Evolutionary conservation across 2,113 vertebrate species (phyloP), one percentile per base, ranked within the genome.

Genomic region (Gracilinanus agilis): DNA sequence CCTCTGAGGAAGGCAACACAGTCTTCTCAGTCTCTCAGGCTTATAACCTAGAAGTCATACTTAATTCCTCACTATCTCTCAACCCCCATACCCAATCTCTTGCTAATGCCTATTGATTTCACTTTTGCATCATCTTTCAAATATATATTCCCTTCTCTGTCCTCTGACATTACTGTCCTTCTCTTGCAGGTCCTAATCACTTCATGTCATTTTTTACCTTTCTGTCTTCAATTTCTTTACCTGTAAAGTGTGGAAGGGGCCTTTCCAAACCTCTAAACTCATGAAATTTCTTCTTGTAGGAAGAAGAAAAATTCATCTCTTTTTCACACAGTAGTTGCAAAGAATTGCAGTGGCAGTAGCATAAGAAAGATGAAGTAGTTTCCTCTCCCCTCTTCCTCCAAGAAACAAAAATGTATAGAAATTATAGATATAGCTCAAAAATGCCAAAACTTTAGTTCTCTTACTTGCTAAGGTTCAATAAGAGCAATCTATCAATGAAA

Each of bases 401-500:
- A 44, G 40, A 89, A 94, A 91, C 53, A 94, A 56, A 6, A 24
- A 56, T 8, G 53, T 95, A 9, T 49, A 91, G 53, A 94, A 93
- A 55, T 88, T 25, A 29, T 49, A 9, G 24, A 6, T 24, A n/a
- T 1, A 90, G 2, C 27, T 90, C 29, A 83, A 4, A 55, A 34
- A 12, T 27, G 44, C 21, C 55, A 94, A 92, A 34, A 27, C 24
- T 89, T 93, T 58, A 75, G 90, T 92, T 93, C 53, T 90, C 44
- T 40, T 54, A 44, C 3, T 40, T 54, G 92, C 40, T 12, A 23
- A 91, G 25, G 91, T 96, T 94, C 56, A 21, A 83, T 55, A 44
- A 90, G 44, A 93, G n/a, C 67, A 93, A 49, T 58, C n/a, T 91
- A 92, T 94, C 29, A 88, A 54, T 93, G 11, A 93, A 88, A 56